phyloP scores from a whole-genome alignment of 2,797 vertebrate genomes.

The Phoeniculus purpureus region DNA sequence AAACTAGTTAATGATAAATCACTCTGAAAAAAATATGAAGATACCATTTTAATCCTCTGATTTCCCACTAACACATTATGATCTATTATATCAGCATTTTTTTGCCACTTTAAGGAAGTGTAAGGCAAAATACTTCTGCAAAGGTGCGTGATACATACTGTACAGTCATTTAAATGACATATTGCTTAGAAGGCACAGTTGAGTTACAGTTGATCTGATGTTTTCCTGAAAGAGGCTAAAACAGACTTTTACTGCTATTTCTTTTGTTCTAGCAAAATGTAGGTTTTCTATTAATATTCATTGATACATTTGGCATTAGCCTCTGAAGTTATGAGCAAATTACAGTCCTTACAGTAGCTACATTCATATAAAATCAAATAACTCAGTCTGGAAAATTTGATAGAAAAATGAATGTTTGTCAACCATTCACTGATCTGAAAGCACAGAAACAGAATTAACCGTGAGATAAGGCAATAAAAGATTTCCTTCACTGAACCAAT shows the following conservation, averaged over 20 bases:
- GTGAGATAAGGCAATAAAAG: not conserved
- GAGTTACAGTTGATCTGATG: not conserved
- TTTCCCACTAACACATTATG: not conserved
- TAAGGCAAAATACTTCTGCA: not conserved
- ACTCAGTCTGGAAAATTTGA: not conserved
- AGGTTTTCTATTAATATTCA: not conserved
- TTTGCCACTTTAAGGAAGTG: not conserved
- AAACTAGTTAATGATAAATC: not conserved
- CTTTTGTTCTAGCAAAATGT: not conserved
- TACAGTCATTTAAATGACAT: conserved; percentile 1
- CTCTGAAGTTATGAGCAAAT: conserved; percentile 1
- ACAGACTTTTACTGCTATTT: not conserved
- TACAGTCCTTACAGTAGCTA: not conserved
- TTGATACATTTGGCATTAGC: not conserved
- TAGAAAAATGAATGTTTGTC: not conserved
- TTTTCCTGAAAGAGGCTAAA: not conserved
- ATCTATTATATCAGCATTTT: not conserved
- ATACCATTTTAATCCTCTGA: not conserved
- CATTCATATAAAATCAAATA: not conserved
- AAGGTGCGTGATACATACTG: not conserved
- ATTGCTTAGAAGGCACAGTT: not conserved
- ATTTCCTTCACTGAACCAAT: not conserved
- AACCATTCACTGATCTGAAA: not conserved
- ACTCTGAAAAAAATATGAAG: not conserved
- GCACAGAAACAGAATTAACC: not conserved